Percentiles rank a stretch among this genome's conserved stretches.
Conservation (phyloP, 92 coral and sea anemone genomes). For the Scolanthus callimorphus region DNA sequence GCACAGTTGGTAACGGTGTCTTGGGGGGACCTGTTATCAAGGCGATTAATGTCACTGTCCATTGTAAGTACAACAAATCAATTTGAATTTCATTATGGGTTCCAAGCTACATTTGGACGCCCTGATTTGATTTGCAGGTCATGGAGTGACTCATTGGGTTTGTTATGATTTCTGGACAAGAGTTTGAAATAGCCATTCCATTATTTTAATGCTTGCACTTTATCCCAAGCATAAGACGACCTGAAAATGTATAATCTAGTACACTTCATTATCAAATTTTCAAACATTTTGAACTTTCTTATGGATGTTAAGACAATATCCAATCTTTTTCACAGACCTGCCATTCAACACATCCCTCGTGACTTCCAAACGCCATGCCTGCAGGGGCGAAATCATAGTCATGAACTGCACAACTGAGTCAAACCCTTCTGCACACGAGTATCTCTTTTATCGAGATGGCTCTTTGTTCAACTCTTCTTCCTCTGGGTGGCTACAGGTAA, state of each 20-base stretch:
- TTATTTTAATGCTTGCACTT: too few species aligned
- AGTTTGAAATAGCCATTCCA: too few species aligned
- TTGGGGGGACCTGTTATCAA: slow-evolving; percentile 9
- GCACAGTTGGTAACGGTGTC: slow-evolving; percentile 46
- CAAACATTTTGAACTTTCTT: too few species aligned
- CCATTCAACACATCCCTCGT: slow-evolving; percentile 19
- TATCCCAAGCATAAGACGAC: too few species aligned
- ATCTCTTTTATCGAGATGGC: slow-evolving; percentile 28
- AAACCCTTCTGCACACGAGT: slow-evolving; percentile 34
- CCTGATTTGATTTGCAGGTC: too few species aligned
- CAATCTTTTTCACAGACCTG: slow-evolving; percentile 12
- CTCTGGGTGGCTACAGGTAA: slow-evolving; percentile 11
- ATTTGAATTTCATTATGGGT: not conserved
- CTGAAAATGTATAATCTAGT: too few species aligned
- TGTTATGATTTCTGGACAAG: too few species aligned
- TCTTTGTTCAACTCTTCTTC: slow-evolving; percentile 8
- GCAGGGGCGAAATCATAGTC: slow-evolving; percentile 12
- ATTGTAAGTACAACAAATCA: slow-evolving; percentile 25
- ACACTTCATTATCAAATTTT: too few species aligned
- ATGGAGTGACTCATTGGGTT: too few species aligned
- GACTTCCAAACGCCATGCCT: not conserved
- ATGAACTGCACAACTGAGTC: slow-evolving; percentile 37
- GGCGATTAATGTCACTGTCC: slow-evolving; percentile 30
- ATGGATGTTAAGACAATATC: too few species aligned
- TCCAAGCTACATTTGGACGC: too few species aligned